Evolutionary conservation across 2,113 vertebrate genomes (phyloP).

Genomic region (Taurulus bubalis): DNA sequence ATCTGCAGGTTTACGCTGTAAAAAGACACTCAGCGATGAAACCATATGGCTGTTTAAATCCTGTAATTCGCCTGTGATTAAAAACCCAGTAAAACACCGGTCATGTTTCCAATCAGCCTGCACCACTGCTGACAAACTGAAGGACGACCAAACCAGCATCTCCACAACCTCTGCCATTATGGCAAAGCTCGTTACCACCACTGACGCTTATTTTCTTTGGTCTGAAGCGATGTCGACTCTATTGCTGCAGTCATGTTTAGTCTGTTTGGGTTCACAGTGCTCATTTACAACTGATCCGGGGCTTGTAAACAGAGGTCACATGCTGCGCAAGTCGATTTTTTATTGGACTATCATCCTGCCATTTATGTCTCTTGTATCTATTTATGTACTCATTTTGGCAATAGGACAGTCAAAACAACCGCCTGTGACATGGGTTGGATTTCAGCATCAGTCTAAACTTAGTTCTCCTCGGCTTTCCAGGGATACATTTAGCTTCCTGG

Average conservation of each 20-base stretch:
- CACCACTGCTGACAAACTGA: conserved; percentile 10
- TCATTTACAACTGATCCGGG: conserved; percentile 8
- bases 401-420: not conserved
- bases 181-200: not conserved
- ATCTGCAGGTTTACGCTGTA: not conserved
- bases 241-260: conserved; percentile 13
- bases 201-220: conserved; percentile 26
- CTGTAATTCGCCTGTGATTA: not conserved
- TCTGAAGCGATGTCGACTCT: conserved; percentile 3
- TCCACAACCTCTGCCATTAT: conserved; percentile 20
- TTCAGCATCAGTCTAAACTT: not conserved
- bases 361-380: not conserved
- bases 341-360: not conserved
- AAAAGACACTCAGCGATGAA: not conserved
- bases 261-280: not conserved
- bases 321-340: not conserved
- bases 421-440: not conserved
- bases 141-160: conserved; percentile 13
- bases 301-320: conserved; percentile 12
- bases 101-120: conserved; percentile 10
- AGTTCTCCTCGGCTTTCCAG: not conserved
- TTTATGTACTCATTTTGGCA: not conserved
- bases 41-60: not conserved
- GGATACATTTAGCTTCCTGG: not conserved
- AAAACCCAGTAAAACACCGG: not conserved